Base-by-base conservation (phyloP, 2,797 vertebrate species). In the Karalla daura region DNA sequence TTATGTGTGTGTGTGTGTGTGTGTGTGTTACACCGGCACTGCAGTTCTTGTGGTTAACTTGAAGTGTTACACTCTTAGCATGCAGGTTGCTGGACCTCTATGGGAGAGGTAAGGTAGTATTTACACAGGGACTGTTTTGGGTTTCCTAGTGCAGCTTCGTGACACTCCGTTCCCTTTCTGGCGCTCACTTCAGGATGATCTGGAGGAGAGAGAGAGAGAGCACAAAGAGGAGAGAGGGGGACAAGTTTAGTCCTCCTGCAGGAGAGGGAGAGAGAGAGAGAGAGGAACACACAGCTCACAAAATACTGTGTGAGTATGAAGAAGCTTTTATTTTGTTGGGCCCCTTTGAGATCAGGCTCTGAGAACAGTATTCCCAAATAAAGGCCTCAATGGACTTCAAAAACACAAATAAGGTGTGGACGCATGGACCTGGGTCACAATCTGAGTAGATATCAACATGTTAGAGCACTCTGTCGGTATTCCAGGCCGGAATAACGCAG, bases 31-130 rank as follows among this genome's bases (percentile, higher is more conserved):
- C 78, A 86, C 83, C 69, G 70, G 86, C 85, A 85, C 88, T 91
- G 86, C 87, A 87, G 86, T 87, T 84, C 76, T 85, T 83, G 80
- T 18, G 84, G 80, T 87, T 86, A 86, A 89, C 81, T 84, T 79
- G 85, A 85, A 75, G 89, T 86, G 79, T 87, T 84, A 86, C 82
- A 86, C 86, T 90, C 72, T 90, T 90, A 91, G 94, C 98, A 99
- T 99, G 98, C 98, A 97, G 95, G 96, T 96, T 97, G 96, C 95
- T 96, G 96, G 94, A 98, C 95, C 92, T 98, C 97, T 95, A 96
- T 88, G 86, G 95, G 94, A 93, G 95, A 96, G 94, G 95, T 90
- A 91, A 96, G 94, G 91, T 97, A 96, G 95, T 98, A 98, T 98
- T 96, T 99, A 99, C 97, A 99, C 91, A 95, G 94, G 94, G 95